Conservation (phyloP, 1,140 invertebrate species). For the Meloidogyne exigua region DNA sequence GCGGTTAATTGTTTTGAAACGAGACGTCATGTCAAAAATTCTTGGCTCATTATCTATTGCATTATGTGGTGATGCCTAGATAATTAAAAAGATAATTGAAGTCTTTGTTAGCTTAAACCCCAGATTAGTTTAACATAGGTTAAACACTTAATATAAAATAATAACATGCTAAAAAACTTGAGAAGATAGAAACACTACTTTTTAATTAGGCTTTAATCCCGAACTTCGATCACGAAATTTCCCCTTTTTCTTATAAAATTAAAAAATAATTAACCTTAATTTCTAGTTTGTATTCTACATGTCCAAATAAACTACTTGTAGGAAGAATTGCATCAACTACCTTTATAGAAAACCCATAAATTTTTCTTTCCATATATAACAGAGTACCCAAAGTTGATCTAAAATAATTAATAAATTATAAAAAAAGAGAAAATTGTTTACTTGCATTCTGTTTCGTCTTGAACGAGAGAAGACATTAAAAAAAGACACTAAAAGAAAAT, state of each 20-base stretch:
- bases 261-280: constrained; percentile 25
- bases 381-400: constrained; percentile 29
- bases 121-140: too few species aligned
- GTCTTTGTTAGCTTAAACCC: too few species aligned
- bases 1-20: constrained; percentile 44
- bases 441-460: constrained; percentile 48
- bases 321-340: constrained; percentile 42
- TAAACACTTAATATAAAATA: too few species aligned
- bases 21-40: constrained; percentile 28
- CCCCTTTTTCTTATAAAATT: too few species aligned
- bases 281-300: constrained; percentile 49
- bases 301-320: constrained; percentile 37
- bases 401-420: not conserved
- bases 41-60: constrained; percentile 34
- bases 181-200: too few species aligned
- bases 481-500: not conserved
- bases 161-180: too few species aligned
- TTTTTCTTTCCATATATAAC: constrained; percentile 44
- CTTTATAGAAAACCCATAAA: constrained; percentile 44
- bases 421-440: constrained; percentile 21
- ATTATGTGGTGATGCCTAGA: constrained; percentile 36
- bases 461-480: constrained; percentile 34
- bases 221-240: too few species aligned
- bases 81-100: constrained; percentile 8
- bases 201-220: too few species aligned